Conservation (phyloP, 2,797 vertebrate genomes). For the Oryzias dopingdopingensis region DNA sequence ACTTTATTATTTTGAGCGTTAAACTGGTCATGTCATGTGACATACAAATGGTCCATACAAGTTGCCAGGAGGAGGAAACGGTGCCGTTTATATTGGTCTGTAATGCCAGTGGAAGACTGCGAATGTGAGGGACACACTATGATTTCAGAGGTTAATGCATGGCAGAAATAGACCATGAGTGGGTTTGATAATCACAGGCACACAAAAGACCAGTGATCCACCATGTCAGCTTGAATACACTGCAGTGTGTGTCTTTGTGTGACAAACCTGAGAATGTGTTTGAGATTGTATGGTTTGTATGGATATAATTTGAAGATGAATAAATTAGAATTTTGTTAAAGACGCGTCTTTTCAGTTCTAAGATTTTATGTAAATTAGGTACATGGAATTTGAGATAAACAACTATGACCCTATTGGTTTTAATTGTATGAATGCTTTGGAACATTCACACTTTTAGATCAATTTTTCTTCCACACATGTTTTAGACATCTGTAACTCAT, state of each 20-base stretch:
- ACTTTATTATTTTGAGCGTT: no score
- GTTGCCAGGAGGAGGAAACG: conserved; percentile 25
- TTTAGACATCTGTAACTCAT: no score
- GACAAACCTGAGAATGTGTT: conserved; percentile 7
- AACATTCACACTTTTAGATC: no score
- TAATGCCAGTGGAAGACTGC: conserved; percentile 21
- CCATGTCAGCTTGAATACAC: conserved; percentile 36
- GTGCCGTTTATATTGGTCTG: conserved; percentile 23
- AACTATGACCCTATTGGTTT: no score
- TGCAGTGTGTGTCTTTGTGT: conserved; percentile 10
- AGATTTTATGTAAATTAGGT: no score
- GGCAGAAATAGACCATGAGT: conserved; percentile 63
- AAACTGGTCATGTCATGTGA: conserved; percentile 9
- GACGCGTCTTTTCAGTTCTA: no score
- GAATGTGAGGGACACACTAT: conserved; percentile 44
- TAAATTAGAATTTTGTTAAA: no score
- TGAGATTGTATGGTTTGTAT: no score
- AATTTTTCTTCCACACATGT: no score
- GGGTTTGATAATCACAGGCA: conserved; percentile 63
- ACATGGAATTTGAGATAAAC: no score
- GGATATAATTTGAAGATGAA: no score
- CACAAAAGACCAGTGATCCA: conserved; percentile 49
- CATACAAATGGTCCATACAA: conserved; percentile 32
- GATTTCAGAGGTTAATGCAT: conserved; percentile 71
- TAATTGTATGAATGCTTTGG: no score